phyloP scores from a whole-genome alignment of 2,113 vertebrate species.

The Bostrychus sinensis region DNA sequence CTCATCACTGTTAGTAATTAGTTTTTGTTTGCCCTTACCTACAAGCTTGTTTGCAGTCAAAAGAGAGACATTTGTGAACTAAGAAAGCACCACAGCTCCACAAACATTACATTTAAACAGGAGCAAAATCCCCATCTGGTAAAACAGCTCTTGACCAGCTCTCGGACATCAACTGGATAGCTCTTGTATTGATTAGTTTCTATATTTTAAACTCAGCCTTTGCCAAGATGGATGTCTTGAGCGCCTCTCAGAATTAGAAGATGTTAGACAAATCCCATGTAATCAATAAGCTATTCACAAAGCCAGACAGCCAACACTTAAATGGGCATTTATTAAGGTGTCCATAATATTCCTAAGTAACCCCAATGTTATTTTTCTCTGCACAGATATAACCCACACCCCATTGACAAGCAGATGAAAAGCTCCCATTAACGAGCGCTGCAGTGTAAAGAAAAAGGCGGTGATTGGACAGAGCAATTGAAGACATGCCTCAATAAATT shows the following conservation, averaged over 20 bases:
- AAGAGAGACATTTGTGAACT: background rate
- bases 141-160: background rate
- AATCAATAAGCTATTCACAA: background rate
- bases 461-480: conserved; percentile 41
- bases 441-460: conserved; percentile 25
- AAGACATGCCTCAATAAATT: conserved; percentile 48
- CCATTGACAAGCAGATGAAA: conserved; percentile 27
- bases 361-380: conserved; percentile 4
- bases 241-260: background rate
- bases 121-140: background rate
- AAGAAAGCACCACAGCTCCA: background rate
- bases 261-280: background rate
- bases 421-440: conserved; percentile 33
- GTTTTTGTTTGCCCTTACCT: too few relatives aligned
- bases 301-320: conserved; percentile 1
- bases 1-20: too few relatives aligned
- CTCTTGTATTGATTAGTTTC: background rate
- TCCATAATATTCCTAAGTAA: conserved; percentile 1
- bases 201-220: background rate
- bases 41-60: background rate
- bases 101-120: background rate
- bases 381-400: background rate
- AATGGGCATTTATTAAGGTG: background rate
- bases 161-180: background rate
- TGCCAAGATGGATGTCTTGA: background rate